Conservation (phyloP, 1,140 invertebrate species). For the Bursaphelenchus mucronatus region DNA sequence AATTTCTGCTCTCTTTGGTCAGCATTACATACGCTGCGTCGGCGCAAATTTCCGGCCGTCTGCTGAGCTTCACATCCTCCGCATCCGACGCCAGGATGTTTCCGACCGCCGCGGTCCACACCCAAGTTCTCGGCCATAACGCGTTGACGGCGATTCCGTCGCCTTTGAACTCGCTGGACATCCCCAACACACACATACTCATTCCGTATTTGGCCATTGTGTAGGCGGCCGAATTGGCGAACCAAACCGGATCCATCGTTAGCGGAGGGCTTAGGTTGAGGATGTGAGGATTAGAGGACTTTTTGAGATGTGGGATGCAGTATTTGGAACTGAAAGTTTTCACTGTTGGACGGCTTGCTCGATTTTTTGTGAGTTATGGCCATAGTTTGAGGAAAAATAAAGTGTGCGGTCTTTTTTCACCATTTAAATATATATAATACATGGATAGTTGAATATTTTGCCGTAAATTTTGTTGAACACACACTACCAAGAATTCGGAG, state of each 20-base stretch:
- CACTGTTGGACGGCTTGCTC: too few relatives aligned
- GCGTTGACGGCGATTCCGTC: constrained; percentile 87
- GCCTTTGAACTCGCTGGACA: constrained; percentile 81
- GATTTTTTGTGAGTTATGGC: too few relatives aligned
- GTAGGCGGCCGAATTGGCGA: constrained; percentile 85
- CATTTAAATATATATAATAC: too few relatives aligned
- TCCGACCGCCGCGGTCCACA: constrained; percentile 29
- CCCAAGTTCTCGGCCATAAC: constrained; percentile 67
- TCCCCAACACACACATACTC: constrained; percentile 92
- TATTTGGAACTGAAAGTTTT: constrained; percentile 67
- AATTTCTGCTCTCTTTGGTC: constrained; percentile 71
- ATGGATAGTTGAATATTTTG: too few relatives aligned
- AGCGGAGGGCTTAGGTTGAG: constrained; percentile 89
- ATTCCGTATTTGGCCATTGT: constrained; percentile 98
- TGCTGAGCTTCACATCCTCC: constrained; percentile 25
- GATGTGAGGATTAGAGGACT: constrained; percentile 86
- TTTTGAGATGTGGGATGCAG: constrained; percentile 81
- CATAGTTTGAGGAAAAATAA: too few relatives aligned
- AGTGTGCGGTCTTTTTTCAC: too few relatives aligned
- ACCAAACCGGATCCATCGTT: constrained; percentile 82
- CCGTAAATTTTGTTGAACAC: too few relatives aligned
- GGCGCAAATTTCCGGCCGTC: constrained; percentile 86
- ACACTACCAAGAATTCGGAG: not conserved
- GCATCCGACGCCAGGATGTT: constrained; percentile 33
- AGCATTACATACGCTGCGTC: constrained; percentile 78